phyloP scores from a whole-genome alignment of 2,113 vertebrate genomes.

The Oreochromis niloticus region DNA sequence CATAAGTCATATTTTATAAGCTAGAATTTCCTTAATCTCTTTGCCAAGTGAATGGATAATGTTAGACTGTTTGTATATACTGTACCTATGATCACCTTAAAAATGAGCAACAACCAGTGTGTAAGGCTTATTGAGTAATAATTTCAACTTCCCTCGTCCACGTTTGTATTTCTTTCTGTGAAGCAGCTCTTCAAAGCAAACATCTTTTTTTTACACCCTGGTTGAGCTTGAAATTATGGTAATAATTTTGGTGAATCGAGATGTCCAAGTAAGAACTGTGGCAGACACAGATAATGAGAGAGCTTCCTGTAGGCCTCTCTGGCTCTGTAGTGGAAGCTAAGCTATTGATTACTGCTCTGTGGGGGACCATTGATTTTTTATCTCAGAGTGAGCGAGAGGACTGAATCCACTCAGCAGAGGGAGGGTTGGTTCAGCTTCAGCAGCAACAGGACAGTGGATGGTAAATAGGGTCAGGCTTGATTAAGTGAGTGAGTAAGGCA shows the following conservation, averaged over 20 bases:
- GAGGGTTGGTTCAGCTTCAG: not conserved
- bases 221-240: not conserved
- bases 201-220: not conserved
- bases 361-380: conserved; percentile 51
- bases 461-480: conserved; percentile 25
- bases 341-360: conserved; percentile 45
- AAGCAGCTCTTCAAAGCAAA: not conserved
- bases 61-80: not conserved
- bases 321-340: conserved; percentile 7
- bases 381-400: conserved; percentile 28
- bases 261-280: conserved; percentile 1
- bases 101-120: not conserved
- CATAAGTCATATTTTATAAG: not conserved
- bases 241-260: conserved; percentile 13
- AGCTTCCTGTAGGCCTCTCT: not conserved
- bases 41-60: not conserved
- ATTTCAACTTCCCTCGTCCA: not conserved
- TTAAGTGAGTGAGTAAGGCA: not conserved
- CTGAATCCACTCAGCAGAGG: conserved; percentile 22
- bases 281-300: conserved; percentile 20
- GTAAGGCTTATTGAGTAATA: not conserved
- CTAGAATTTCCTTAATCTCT: not conserved
- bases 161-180: not conserved
- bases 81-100: not conserved
- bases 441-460: conserved; percentile 4